A percentile compares a stretch with the other conserved stretches of the same genome.
phyloP scores from a whole-genome alignment of 2,797 vertebrate species.

The Poecilia picta region DNA sequence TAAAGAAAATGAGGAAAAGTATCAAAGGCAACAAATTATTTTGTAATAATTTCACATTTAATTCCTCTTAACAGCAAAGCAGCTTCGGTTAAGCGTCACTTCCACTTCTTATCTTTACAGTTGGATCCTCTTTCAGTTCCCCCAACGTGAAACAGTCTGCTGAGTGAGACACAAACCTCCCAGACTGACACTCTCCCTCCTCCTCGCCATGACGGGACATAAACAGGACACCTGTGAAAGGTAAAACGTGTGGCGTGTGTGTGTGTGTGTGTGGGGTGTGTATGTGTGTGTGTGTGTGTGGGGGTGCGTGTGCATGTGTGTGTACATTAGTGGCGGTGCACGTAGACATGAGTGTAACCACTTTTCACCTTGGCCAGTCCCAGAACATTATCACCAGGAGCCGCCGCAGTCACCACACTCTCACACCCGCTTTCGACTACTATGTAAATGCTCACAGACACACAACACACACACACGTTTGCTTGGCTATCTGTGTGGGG shows the following conservation, averaged over 20 bases:
- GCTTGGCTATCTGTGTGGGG: no score
- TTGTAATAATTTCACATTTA: conserved; percentile 23
- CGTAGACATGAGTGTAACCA: conserved; percentile 19
- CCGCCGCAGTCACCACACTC: conserved; percentile 30
- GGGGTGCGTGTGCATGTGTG: not conserved
- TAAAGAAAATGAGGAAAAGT: not conserved
- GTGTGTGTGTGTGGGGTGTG: not conserved
- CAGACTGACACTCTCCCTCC: conserved; percentile 14
- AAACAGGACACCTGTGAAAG: conserved; percentile 34
- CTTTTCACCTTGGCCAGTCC: conserved; percentile 47
- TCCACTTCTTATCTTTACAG: conserved; percentile 30
- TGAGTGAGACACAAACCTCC: conserved; percentile 22
- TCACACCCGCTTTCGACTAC: conserved; percentile 38
- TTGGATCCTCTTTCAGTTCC: conserved; percentile 58
- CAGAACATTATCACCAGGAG: conserved; percentile 58
- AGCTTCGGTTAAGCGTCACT: conserved; percentile 12
- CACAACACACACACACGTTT: conserved; percentile 7
- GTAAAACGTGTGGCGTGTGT: not conserved
- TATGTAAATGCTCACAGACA: conserved; percentile 1
- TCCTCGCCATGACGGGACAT: conserved; percentile 9
- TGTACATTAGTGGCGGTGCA: not conserved
- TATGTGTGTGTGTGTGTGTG: not conserved
- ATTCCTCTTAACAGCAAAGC: conserved; percentile 27
- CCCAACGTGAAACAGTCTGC: conserved; percentile 2
- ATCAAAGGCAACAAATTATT: not conserved